Evolutionary conservation across 2,888 invertebrate genomes (phyloP), one percentile per base, ranked within the genome.

Genomic region (Drosophila demipolita): DNA sequence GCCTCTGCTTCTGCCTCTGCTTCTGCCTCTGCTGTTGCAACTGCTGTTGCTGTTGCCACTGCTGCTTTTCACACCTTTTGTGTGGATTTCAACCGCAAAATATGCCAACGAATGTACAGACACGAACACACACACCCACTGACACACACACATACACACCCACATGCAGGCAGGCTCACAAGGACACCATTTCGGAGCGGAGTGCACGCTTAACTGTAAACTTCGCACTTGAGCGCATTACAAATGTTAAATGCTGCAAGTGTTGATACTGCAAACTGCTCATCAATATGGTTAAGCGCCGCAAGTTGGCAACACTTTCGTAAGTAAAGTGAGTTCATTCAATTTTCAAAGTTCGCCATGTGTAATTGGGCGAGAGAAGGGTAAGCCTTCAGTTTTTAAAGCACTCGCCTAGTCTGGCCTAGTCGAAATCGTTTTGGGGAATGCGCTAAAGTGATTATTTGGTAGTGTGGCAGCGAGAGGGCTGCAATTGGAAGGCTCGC

Each of bases 41-140:
- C 29, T 5, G 29, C 29, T 29, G 29, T 5, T 29, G 66, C 29
- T 29, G 68, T 11, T 52, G 20, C 32, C 32, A 15, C 79, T 68
- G 66, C 73, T 64, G 59, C 52, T 77, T 65, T 80, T 82, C 73
- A 79, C 82, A 79, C 79, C 76, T 76, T 82, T 72, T 80, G 78
- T 70, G 75, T 68, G 67, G 49, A 66, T 67, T 52, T 73, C 57
- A 79, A 73, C 82, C 80, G 66, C 80, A 76, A 80, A 76, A 80
- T 78, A 78, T 72, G 68, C 63, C 69, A 65, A 35, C 66, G 55
- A 55, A 26, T 52, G 17, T n/a, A n/a, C 52, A 35, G 48, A 58
- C 62, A 54, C 36, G 15, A 7, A 65, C 48, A 29, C 53, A 53
- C n/a, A n/a, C 29, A 45, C 15, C 15, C 20, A n/a, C 50, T 23